Evolutionary conservation across 1,140 invertebrate genomes (phyloP), one percentile per base, ranked within the genome.

Genomic region (Harlomillsia oculata): DNA sequence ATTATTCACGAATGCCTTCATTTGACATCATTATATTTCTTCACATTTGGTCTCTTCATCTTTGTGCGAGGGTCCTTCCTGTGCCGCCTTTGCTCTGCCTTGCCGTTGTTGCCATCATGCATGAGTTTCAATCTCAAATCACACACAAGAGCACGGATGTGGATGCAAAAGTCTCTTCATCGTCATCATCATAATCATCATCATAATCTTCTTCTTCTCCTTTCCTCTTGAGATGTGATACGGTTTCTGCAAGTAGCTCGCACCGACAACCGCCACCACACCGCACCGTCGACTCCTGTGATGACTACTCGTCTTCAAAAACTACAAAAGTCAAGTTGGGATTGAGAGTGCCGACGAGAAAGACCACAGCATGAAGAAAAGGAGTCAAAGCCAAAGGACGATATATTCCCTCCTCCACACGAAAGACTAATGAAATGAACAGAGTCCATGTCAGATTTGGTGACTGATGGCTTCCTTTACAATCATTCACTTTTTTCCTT

Each of bases 381-480:
- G n/a, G n/a, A n/a, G n/a, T n/a, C n/a, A n/a, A 41, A 41, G n/a
- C 6, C 8, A 41, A 6, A 6, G 40, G 8, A 16, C 40, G 40
- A 6, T 41, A 16, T 41, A 20, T 6, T 41, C 45, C 30, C 28
- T 48, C 34, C 45, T 48, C 45, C 45, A 48, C 45, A 48, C 45
- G 45, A 30, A 46, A 43, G n/a, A n/a, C n/a, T n/a, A 51, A 50
- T 50, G 34, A 40, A 59, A 59, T 51, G 50, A 46, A 39, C 16
- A 44, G 49, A 59, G 39, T 28, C 36, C 29, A 43, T 49, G 59
- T 55, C 59, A 56, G 59, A 55, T 37, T 52, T 32, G 36, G 39
- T 60, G 59, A 60, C 59, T 60, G 59, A 60, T 60, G 59, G 59
- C 48, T 60, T 60, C 59, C 59, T 56, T 56, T 60, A 53, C 43